Evolutionary conservation across 2,113 vertebrate species (phyloP).

Genomic region (Campylorhamphus procurvoides): DNA sequence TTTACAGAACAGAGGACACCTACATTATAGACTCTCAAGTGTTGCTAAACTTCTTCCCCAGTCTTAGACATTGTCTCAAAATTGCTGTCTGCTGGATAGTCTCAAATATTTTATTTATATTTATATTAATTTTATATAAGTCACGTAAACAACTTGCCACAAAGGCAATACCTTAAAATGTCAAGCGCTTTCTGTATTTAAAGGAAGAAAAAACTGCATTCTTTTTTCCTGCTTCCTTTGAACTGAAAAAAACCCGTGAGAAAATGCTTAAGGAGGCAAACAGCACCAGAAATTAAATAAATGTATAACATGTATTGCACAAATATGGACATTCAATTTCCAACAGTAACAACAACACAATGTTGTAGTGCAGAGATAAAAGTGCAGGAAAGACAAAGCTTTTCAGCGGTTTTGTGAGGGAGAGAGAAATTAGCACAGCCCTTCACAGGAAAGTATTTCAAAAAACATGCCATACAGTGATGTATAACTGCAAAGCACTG

Average conservation of each 20-base stretch:
- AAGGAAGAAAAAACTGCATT: neutral
- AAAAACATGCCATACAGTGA: neutral
- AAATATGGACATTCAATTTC: neutral
- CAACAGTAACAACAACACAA: neutral
- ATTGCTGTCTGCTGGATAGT: neutral
- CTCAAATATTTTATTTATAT: neutral
- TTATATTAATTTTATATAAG: neutral
- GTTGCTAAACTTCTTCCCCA: neutral
- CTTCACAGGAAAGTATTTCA: neutral
- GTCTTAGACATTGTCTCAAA: neutral
- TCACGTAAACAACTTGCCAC: neutral
- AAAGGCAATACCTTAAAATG: neutral
- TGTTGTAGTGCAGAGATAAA: rapidly evolving
- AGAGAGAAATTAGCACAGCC: neutral
- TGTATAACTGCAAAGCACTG: neutral
- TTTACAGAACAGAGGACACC: neutral
- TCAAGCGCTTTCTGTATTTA: neutral
- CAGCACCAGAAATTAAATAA: neutral
- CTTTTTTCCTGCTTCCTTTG: rapidly evolving
- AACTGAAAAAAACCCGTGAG: neutral
- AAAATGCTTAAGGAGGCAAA: neutral
- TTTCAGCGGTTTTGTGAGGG: neutral
- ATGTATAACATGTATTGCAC: neutral
- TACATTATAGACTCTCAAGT: neutral
- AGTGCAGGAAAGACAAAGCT: neutral